Base-by-base conservation (phyloP, 2,113 vertebrate genomes). In the Triplophysa siluroides region DNA sequence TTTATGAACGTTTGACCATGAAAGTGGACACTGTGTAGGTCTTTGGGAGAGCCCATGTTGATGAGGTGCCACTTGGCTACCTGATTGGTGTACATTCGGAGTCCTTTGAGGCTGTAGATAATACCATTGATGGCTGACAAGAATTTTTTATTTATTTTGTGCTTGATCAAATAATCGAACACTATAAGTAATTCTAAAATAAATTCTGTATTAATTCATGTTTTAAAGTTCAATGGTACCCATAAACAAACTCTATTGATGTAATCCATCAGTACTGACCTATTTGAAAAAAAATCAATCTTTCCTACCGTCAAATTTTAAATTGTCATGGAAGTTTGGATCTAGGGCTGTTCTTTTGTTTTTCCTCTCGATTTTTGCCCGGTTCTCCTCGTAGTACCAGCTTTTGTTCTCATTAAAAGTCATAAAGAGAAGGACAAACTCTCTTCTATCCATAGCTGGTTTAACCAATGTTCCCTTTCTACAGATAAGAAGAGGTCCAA, bases 331-430 rank as follows among this genome's bases (percentile, higher is more conserved):
- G 1, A 16, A 81, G 74, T 89, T 78, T 47, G 79, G 79, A 38
- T 85, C 83, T 66, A 81, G 29, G 2, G 69, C 3, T 41, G 83
- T 88, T 33, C 79, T 85, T 74, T 71, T 82, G 73, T 56, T 89
- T 62, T 81, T 82, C 56, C 88, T 89, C 73, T 87, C 85, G 73
- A 94, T 82, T 1, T 24, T 87, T 74, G 91, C 89, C 14, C 69
- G 69, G 83, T 89, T 92, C 66, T 89, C 91, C 38, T 95, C 85
- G 0, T 94, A 96, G 88, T 98, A 98, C 98, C 97, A 99, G 81
- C 97, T 99, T 90, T 95, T 94, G 23, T 95, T 95, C 89, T 99
- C 97, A 81, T 99, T 95, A 82, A 99, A 99, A 23, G 90, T 92
- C 96, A 97, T 98, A 81, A 99, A 99, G 24, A 99, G 93, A 67